These are phyloP conservation scores for Venusia cambrica DNA, from an alignment of 2,888 invertebrate species.

Conservation along the genomic window DNA sequence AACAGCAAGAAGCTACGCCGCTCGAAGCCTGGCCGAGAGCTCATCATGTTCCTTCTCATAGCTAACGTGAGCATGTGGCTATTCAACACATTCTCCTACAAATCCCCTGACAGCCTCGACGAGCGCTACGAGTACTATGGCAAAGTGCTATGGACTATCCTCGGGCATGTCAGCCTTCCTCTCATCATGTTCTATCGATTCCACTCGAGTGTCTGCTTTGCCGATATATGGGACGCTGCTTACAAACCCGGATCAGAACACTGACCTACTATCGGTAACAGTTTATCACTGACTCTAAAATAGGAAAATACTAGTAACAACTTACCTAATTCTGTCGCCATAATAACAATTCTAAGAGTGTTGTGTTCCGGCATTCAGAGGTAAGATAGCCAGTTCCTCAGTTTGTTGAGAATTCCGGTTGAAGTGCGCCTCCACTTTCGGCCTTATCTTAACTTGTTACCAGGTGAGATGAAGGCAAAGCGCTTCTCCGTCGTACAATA, in stretches of 20 bases:
- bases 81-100: constrained; percentile 85
- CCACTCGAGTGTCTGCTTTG: constrained; percentile 89
- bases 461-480: too few species aligned
- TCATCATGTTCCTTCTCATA: constrained; percentile 88
- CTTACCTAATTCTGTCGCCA: too few species aligned
- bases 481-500: too few species aligned
- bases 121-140: constrained; percentile 86
- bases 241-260: constrained; percentile 82
- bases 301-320: too few species aligned
- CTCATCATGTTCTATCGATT: constrained; percentile 89
- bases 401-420: too few species aligned
- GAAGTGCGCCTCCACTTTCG: too few species aligned
- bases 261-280: too few species aligned
- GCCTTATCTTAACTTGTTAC: too few species aligned
- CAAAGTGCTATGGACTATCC: constrained; percentile 85
- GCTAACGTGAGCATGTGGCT: constrained; percentile 90
- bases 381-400: too few species aligned
- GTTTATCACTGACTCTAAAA: too few species aligned
- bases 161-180: constrained; percentile 87
- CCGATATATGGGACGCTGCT: constrained; percentile 89
- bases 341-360: too few species aligned
- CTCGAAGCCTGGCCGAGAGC: constrained; percentile 87
- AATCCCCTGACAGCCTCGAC: constrained; percentile 72
- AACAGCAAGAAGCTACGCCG: constrained; percentile 82
- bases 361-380: too few species aligned